Conservation (phyloP, 2,797 vertebrate genomes). For the Cercopithecus mitis region DNA sequence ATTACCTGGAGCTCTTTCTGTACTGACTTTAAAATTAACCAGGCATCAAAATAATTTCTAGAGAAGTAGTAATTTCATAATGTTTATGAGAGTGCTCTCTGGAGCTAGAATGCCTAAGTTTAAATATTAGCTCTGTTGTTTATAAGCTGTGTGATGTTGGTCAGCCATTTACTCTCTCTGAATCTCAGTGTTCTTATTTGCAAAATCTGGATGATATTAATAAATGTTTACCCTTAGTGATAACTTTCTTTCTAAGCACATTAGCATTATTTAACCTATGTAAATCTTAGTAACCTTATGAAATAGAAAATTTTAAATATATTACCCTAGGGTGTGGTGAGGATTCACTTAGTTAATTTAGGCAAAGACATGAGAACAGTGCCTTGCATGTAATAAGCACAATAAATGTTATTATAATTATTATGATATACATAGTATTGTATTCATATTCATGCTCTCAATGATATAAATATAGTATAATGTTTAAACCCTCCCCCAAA, state of each 20-base stretch:
- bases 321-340: not conserved
- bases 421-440: not conserved
- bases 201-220: not conserved
- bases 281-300: not conserved
- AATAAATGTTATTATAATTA: not conserved
- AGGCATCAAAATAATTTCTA: slow-evolving; percentile 6
- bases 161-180: not conserved
- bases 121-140: not conserved
- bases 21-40: not conserved
- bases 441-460: not conserved
- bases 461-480: not conserved
- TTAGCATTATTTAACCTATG: not conserved
- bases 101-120: not conserved
- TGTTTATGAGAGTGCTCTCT: not conserved
- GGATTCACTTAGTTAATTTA: slow-evolving; percentile 23
- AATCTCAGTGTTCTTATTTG: not conserved
- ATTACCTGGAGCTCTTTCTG: not conserved
- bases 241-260: not conserved
- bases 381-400: not conserved
- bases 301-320: not conserved
- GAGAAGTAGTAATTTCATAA: not conserved
- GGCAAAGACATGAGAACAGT: not conserved
- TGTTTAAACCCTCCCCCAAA: not conserved
- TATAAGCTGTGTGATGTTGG: not conserved
- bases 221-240: not conserved